phyloP scores from a whole-genome alignment of 2,797 vertebrate genomes.

The Amazona ochrocephala region DNA sequence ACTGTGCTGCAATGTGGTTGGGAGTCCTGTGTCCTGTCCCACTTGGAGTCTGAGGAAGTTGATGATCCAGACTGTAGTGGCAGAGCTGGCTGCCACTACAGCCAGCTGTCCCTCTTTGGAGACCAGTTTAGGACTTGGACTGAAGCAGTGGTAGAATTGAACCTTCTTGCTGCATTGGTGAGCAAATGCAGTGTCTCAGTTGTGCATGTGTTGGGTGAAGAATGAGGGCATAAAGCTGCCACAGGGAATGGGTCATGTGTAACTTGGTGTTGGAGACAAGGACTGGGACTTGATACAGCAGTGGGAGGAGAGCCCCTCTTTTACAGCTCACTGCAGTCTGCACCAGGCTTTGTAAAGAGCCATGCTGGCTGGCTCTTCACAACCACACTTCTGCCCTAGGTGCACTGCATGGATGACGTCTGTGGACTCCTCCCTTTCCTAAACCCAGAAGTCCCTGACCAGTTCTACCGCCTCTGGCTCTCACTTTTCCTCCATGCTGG shows the following conservation, averaged over 20 bases:
- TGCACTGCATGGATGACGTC: slow-evolving; percentile 98
- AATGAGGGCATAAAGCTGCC: background rate
- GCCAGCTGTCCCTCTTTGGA: background rate
- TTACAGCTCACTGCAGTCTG: background rate
- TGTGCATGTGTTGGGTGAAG: background rate
- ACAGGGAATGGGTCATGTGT: fast-evolving
- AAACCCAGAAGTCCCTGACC: slow-evolving; percentile 96
- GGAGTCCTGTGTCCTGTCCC: background rate
- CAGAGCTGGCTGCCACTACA: background rate
- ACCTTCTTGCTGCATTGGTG: fast-evolving
- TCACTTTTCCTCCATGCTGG: slow-evolving; percentile 97
- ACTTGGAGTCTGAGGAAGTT: background rate
- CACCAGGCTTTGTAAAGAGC: background rate
- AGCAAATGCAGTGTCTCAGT: background rate
- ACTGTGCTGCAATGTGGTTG: background rate
- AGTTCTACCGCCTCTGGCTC: slow-evolving; percentile 98
- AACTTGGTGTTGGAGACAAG: background rate
- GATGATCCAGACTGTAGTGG: background rate
- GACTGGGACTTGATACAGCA: background rate
- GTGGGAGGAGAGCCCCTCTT: background rate
- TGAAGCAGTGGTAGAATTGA: background rate
- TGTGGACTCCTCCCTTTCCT: slow-evolving; percentile 97
- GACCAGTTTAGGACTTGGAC: background rate
- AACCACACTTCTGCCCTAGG: slow-evolving; percentile 75
- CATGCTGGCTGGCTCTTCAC: background rate